phyloP scores from a whole-genome alignment of 2,113 vertebrate genomes.

The Colossoma macropomum region DNA sequence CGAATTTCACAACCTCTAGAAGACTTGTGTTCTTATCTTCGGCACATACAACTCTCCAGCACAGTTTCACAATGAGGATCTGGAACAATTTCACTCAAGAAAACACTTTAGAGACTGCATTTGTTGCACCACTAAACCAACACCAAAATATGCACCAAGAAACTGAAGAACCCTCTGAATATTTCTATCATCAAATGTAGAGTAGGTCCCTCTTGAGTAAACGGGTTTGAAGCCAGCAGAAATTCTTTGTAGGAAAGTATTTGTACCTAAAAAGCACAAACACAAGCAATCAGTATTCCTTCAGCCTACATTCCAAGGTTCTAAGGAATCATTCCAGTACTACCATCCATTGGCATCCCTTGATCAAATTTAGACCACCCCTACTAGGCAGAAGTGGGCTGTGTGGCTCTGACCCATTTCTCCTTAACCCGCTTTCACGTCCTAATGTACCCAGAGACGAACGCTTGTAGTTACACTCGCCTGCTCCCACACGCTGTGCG shows the following conservation, averaged over 20 bases:
- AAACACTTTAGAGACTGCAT: not conserved
- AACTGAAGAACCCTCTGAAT: not conserved
- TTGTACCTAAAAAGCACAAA: not conserved
- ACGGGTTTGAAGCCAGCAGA: not conserved
- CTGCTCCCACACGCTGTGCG: not conserved
- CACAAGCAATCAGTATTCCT: not conserved
- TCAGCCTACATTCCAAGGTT: slow-evolving; percentile 1
- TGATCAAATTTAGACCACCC: slow-evolving; percentile 44
- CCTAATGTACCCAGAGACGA: slow-evolving; percentile 35
- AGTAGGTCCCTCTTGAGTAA: not conserved
- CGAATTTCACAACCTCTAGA: not conserved
- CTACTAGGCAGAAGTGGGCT: slow-evolving; percentile 28
- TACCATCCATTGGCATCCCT: not conserved
- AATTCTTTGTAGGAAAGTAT: not conserved
- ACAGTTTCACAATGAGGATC: too few relatives aligned
- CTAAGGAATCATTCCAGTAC: not conserved
- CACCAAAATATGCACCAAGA: not conserved
- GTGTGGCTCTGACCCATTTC: slow-evolving; percentile 34
- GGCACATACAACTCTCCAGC: not conserved
- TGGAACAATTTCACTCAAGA: not conserved
- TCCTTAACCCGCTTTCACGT: slow-evolving; percentile 43
- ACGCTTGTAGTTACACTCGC: not conserved
- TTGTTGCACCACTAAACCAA: not conserved
- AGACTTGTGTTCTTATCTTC: not conserved
- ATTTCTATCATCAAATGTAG: not conserved